These are phyloP conservation scores for Ophiodon elongatus DNA, from an alignment of 2,113 vertebrate genomes.

Conservation along the genomic window DNA sequence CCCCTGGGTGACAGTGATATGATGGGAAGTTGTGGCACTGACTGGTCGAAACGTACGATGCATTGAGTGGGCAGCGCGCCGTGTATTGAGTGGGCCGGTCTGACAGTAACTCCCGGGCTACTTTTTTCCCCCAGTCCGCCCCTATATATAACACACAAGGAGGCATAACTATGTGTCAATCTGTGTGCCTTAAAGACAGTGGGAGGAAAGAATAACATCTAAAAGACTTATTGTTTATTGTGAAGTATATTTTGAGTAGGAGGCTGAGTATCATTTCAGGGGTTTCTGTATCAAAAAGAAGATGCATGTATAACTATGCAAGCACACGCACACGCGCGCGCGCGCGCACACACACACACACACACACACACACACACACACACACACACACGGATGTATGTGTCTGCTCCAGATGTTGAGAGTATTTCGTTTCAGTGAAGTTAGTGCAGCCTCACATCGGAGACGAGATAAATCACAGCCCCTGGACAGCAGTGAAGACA, in stretches of 20 bases:
- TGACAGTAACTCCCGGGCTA: too few species aligned
- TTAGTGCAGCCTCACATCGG: slow-evolving; percentile 57
- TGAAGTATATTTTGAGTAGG: slow-evolving; percentile 28
- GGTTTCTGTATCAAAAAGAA: slow-evolving; percentile 42
- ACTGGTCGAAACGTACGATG: too few species aligned
- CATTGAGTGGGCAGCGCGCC: too few species aligned
- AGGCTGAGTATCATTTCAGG: slow-evolving; percentile 32
- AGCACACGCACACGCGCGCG: neutral
- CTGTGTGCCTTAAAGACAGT: neutral
- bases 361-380: slow-evolving; percentile 32
- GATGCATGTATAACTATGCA: slow-evolving; percentile 25
- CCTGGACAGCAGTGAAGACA: slow-evolving; percentile 76
- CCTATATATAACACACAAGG: neutral
- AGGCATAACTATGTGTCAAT: slow-evolving; percentile 1
- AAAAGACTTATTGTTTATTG: neutral
- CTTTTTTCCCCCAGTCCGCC: too few species aligned
- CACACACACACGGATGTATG: slow-evolving; percentile 6
- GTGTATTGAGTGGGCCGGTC: too few species aligned
- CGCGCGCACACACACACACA: slow-evolving; percentile 28
- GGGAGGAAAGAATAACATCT: slow-evolving; percentile 41
- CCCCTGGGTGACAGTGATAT: too few species aligned
- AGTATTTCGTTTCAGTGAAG: slow-evolving; percentile 66
- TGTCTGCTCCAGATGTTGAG: slow-evolving; percentile 69
- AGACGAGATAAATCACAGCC: slow-evolving; percentile 74
- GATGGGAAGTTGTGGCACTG: too few species aligned